Evolutionary conservation across 2,113 vertebrate genomes (phyloP), one percentile per base, ranked within the genome.

Genomic region (Oophaga pumilio): DNA sequence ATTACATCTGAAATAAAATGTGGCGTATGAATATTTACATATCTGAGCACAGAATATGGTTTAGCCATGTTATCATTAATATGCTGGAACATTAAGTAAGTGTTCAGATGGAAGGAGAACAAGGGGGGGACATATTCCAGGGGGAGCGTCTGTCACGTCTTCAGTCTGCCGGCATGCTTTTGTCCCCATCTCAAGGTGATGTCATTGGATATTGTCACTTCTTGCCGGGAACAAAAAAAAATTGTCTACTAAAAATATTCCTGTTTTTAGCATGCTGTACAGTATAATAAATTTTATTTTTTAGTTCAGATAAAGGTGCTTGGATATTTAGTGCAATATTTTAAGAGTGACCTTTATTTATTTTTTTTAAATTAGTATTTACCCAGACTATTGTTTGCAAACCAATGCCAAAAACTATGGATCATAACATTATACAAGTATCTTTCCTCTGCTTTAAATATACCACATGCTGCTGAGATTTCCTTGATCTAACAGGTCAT

Each of bases 1-100:
- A 82, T 82, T 82, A 82, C 59, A 50, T 82, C 26, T 49, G 26
- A 82, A 82, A 82, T 49, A 82, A 64, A 82, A 64, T 59, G 78
- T 33, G 20, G 26, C 10, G 28, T 82, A 43, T 82, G 79, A 82
- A 82, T 82, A 62, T 82, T 82, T 64, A 82, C 79, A 82, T 60
- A 64, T 17, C 79, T 62, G 57, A 43, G 33, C 79, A 33, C 26
- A 5, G 13, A 8, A 17, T n/a, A 9, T 22, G 26, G 8, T 64
- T 49, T 64, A 60, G 57, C 57, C 59, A 22, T 82, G 57, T 62
- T 62, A 49, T 62, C 79, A 82, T 82, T 82, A 82, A 82, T 82
- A 64, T 82, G 28, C 59, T 60, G 33, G 18, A 64, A 8, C 57
- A 62, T 49, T 82, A 64, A 78, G 11, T 53, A 53, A 81, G 28